Base-by-base conservation (phyloP, 2,888 invertebrate genomes). In the Drosophila rellima region DNA sequence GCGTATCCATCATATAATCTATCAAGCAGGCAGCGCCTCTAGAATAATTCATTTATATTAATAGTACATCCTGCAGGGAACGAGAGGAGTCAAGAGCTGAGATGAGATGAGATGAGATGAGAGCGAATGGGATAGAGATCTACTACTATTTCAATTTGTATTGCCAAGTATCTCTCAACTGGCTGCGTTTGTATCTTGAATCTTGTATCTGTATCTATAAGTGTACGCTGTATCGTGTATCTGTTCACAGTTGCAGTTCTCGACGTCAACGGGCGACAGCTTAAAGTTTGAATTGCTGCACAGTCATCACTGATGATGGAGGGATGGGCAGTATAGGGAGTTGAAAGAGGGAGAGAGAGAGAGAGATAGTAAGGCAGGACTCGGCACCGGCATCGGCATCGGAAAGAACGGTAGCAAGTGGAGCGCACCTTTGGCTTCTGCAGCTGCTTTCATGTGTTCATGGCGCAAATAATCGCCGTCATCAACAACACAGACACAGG, bases 361-460 rank as follows among this genome's bases (percentile, higher is more conserved):
- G 31, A 39, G 40, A 20, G 3, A 0, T 11, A 17, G 13, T 42
- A 10, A 15, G 20, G 20, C 44, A 35, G 33, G 23, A 44, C 42
- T 45, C 47, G 39, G 26, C 15, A 48, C 13, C 15, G 7, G n/a
- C n/a, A n/a, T n/a, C 47, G 39, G 29, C 67, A 72, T 56, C 69
- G 80, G 80, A 71, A 78, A 60, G 71, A 79, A 62, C 64, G 80
- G 68, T 79, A 84, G 82, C 85, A 84, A 81, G 80, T 85, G 82
- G 80, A 85, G 72, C 79, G 70, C 82, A 88, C 88, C 86, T 83
- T 85, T 88, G 57, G 77, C 75, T 78, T 73, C 66, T 82, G 73
- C 77, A 88, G 86, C 82, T 88, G 86, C 86, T 85, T 83, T 85
- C 84, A 88, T 83, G 87, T 83, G 82, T 88, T 88, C 82, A 88